Base-by-base conservation (phyloP, 2,113 vertebrate genomes). In the Periophthalmus modestus region DNA sequence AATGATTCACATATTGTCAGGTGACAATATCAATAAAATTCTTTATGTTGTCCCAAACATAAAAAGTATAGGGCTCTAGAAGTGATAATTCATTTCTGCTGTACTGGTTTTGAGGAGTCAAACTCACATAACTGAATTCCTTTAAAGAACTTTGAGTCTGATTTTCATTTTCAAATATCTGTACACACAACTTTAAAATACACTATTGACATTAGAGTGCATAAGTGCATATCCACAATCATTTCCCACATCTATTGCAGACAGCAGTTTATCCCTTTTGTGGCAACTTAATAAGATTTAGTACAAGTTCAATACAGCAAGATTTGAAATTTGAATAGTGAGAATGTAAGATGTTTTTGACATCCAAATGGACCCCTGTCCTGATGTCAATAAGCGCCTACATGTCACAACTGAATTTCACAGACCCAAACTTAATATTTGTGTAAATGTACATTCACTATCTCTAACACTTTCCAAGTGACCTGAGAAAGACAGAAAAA, bases 381-480 rank as follows among this genome's bases (percentile, higher is more conserved):
- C 12, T 24, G 2, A 11, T 28, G 13, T 15, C n/a, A 14, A 24
- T 58, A 4, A 58, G 55, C 55, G 13, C 57, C 14, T 3, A 34
- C 15, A 34, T 1, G 59, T 34, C 59, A 62, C 24, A 34, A 15
- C 59, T 62, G 23, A 34, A 34, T 34, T 62, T 34, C 59, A 34
- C 58, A 75, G 11, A 33, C 67, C 66, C 19, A 11, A 28, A 33
- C 11, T 50, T 19, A 61, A 48, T 6, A 14, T 48, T 59, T 57
- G 21, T 62, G 69, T 73, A 82, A 87, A 72, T 83, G 74, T 78
- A 87, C 88, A 91, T 88, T 88, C 74, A 83, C 76, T 7, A 58
- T 71, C 69, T 52, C 36, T 72, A 66, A n/a, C 18, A 69, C 11
- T 54, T 50, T 55, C 65, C 34, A 75, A 73, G 72, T 66, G 74